Evolutionary conservation across 2,797 vertebrate genomes (phyloP).

Genomic region (Jordanella pulchra): DNA sequence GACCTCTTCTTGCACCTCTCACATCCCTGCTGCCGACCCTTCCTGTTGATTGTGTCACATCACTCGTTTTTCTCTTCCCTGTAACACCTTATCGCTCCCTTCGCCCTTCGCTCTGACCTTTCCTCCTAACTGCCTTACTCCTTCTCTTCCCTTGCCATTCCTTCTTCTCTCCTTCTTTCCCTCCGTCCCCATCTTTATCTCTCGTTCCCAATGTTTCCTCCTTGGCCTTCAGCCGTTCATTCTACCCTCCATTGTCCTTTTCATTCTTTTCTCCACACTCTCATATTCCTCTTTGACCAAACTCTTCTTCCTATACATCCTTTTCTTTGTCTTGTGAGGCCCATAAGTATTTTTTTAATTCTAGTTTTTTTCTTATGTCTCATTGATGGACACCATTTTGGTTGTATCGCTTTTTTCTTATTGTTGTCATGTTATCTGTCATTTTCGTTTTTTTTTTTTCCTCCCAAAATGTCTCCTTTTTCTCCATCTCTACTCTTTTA

Average conservation of each 20-base stretch:
- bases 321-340: conserved; percentile 91
- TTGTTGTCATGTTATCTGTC: conserved; percentile 63
- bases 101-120: conserved; percentile 41
- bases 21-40: conserved; percentile 7
- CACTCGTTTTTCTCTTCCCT: conserved; percentile 63
- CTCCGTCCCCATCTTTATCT: conserved; percentile 3
- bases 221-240: conserved; percentile 79
- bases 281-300: conserved; percentile 86
- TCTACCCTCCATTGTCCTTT: conserved; percentile 85
- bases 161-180: conserved; percentile 24
- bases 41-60: conserved; percentile 60
- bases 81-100: conserved; percentile 18
- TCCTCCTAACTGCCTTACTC: conserved; percentile 60
- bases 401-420: conserved; percentile 77
- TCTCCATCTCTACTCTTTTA: conserved; percentile 72
- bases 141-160: conserved; percentile 47
- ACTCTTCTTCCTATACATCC: conserved; percentile 89
- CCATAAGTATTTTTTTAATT: conserved; percentile 57
- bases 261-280: conserved; percentile 86
- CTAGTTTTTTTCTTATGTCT: conserved; percentile 64
- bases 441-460: conserved; percentile 46
- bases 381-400: conserved; percentile 76
- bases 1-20: conserved; percentile 16
- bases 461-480: conserved; percentile 47
- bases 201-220: conserved; percentile 20